Base-by-base conservation (phyloP, 2,113 vertebrate species). In the Eulacestoma nigropectus region DNA sequence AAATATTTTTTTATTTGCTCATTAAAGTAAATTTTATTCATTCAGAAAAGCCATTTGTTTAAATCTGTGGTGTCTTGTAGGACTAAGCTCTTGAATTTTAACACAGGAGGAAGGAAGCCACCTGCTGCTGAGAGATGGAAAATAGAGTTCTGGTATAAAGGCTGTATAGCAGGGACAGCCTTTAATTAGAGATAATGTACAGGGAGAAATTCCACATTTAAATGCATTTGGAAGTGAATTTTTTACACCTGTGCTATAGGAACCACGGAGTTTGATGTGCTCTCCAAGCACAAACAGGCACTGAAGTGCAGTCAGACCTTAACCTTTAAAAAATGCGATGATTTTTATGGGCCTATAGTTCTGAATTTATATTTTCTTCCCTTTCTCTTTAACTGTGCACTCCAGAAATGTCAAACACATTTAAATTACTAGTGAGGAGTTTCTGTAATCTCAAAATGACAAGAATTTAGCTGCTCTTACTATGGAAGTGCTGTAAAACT, bases 251-350 rank as follows among this genome's bases (percentile, higher is more conserved):
- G 16, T 50, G 20, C 59, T 41, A 2, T 10, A 47, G 59, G 29
- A 87, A 57, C 20, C 3, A 1, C 1, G 0, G 6, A 37, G 22
- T 57, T 80, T 44, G 29, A 6, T 57, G 25, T 1, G 7, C 4
- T 81, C 37, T 70, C 49, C 32, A 49, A 42, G 53, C 16, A 39
- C n/a, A 42, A 1, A 18, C 63, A 25, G 14, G 33, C 32, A n/a
- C 42, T 47, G 67, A 55, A 35, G 35, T 37, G 57, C 53, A 63
- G 39, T 46, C 52, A 85, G 37, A 80, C 16, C 18, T 55, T 5
- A 74, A 18, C 3, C 9, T 82, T 67, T 67, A 21, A 82, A 52
- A 87, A 52, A 44, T 7, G 41, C 13, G 41, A 37, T 25, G 33
- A 11, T 19, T 77, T 89, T 60, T 49, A 65, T 7, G 64, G 27